Base-by-base conservation (phyloP, 64 coral and sea anemone genomes). In the Orbicella faveolata region DNA sequence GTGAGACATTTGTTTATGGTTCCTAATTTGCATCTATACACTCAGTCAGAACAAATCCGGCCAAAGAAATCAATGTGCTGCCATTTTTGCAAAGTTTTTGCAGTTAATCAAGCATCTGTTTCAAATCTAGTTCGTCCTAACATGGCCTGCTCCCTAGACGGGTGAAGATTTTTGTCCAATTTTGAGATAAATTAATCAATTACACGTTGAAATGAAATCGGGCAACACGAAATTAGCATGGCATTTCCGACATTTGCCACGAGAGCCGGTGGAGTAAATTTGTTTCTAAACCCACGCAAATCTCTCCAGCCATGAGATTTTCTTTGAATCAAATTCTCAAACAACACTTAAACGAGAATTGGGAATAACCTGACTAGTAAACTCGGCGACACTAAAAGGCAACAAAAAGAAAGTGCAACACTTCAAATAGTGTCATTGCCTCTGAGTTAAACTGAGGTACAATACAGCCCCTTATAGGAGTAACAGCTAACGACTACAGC, bases 1-100 rank as follows among this genome's bases (percentile, higher is more conserved):
- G 19, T 83, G 61, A 66, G 25, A 34, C 65, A 84, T 15, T 36
- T 84, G 64, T 84, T 84, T 70, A 84, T 61, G 64, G 70, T 84
- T 65, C 6, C 17, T 53, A 70, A 70, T 84, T 25, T 52, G 66
- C 66, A 69, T 69, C 66, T n/a, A 26, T 10, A 9, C 4, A 30
- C 30, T 30, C 30, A 25, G 1, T 41, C 39, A 10, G 1, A 26
- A 21, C 9, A 21, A 69, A 21, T 69, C 66, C 66, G 20, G 23
- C 19, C 21, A 69, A 69, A 69, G 21, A 5, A 69, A 69, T 25
- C 16, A 69, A n/a, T 69, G 8, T 69, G 20, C 52, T 52, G 21
- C 19, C 18, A 70, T 41, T 69, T 69, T 69, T 39, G 63, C 36
- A 76, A 18, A 0, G 34, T 34, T 69, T 48, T 21, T 9, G 4